phyloP scores from a whole-genome alignment of 2,113 vertebrate genomes.

The Lonchura striata region DNA sequence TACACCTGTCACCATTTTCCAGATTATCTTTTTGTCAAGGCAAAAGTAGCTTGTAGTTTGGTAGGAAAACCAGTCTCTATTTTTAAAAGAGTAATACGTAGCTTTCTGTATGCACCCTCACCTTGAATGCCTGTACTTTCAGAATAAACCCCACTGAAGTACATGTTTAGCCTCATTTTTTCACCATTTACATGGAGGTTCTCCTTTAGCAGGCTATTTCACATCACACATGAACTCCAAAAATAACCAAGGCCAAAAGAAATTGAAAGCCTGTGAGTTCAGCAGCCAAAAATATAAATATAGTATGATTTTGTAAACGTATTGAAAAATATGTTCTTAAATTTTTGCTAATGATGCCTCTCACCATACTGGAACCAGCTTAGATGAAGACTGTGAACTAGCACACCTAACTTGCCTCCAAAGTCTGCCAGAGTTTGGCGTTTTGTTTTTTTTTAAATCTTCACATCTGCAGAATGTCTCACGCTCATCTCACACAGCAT shows the following conservation, averaged over 20 bases:
- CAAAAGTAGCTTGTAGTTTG: neutral
- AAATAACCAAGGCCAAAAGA: neutral
- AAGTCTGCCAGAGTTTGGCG: neutral
- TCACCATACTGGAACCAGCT: neutral
- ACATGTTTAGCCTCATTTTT: neutral
- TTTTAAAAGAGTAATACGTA: accelerated
- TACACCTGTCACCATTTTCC: neutral
- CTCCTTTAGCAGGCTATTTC: neutral
- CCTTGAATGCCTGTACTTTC: neutral
- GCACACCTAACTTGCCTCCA: neutral
- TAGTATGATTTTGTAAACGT: neutral
- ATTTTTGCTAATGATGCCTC: neutral
- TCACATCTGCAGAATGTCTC: slow-evolving; percentile 36
- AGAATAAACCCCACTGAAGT: neutral
- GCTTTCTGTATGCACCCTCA: neutral
- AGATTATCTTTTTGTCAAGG: neutral
- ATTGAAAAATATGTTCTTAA: neutral
- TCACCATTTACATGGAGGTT: neutral
- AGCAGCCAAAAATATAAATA: neutral
- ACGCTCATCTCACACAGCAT: neutral
- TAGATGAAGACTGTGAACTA: neutral
- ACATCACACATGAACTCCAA: neutral
- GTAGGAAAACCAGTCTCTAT: neutral
- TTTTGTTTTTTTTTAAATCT: neutral
- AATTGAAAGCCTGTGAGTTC: neutral